These are phyloP conservation scores for Loris lydekkerianus DNA, from an alignment of 2,797 vertebrate genomes.

Conservation along the genomic window DNA sequence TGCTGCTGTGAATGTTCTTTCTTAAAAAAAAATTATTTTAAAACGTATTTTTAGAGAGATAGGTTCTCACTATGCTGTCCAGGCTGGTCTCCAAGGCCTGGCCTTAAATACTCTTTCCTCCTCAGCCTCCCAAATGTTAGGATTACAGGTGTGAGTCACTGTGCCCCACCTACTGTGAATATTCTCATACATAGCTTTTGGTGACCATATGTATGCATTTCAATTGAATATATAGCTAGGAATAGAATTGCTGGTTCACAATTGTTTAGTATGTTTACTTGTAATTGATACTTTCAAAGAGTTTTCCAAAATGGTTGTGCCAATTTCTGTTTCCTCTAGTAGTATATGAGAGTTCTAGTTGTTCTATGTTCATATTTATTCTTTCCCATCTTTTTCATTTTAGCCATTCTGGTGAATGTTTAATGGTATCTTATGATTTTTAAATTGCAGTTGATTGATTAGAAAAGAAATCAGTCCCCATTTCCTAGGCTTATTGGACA, in stretches of 20 bases:
- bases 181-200: not conserved
- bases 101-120: not conserved
- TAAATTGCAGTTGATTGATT: not conserved
- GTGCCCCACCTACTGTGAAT: not conserved
- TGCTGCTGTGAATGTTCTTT: not conserved
- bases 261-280: too few relatives aligned
- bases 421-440: slow-evolving; percentile 25
- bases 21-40: not conserved
- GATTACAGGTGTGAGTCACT: not conserved
- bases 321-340: not conserved
- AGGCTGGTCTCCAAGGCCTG: not conserved
- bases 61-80: too few relatives aligned
- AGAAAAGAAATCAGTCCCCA: not conserved
- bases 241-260: not conserved
- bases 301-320: not conserved
- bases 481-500: not conserved
- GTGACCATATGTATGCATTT: not conserved
- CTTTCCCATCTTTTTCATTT: not conserved
- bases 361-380: not conserved
- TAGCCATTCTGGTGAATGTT: not conserved
- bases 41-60: not conserved
- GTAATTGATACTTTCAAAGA: not conserved
- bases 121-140: not conserved
- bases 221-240: not conserved
- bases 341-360: not conserved